Conservation (phyloP, 2,113 vertebrate genomes). For the Mustela nigripes region DNA sequence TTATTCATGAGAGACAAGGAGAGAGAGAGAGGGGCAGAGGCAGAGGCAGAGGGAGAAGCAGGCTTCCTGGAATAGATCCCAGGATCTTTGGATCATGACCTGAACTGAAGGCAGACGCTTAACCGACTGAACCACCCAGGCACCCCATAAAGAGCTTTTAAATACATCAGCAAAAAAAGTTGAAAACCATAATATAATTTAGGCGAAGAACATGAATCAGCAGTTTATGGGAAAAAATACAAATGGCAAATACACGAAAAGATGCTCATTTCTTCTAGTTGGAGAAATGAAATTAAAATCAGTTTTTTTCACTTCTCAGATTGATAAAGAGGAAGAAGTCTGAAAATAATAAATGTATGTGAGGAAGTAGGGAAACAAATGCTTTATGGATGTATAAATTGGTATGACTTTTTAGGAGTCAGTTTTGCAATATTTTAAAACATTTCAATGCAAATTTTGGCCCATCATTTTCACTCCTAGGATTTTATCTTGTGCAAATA, state of each 20-base stretch:
- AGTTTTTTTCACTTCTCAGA: neutral
- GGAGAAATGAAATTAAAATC: conserved; percentile 17
- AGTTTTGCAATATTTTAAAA: neutral
- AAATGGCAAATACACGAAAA: conserved; percentile 8
- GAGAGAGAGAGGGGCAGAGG: too few relatives aligned
- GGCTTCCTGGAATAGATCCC: too few relatives aligned
- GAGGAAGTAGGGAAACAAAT: neutral
- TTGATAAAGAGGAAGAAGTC: neutral
- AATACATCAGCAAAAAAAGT: neutral
- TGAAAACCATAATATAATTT: neutral
- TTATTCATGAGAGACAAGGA: too few relatives aligned
- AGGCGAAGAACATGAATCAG: neutral
- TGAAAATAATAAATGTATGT: conserved; percentile 21
- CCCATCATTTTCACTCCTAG: neutral
- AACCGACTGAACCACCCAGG: too few relatives aligned
- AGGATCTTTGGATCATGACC: too few relatives aligned
- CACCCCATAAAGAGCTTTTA: neutral
- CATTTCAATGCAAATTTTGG: neutral
- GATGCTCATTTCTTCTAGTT: neutral
- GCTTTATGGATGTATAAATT: neutral
- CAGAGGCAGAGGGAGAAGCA: too few relatives aligned
- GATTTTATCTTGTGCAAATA: neutral
- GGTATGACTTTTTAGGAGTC: neutral
- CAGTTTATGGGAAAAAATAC: neutral
- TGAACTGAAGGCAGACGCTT: too few relatives aligned